Evolutionary conservation across 2,797 vertebrate genomes (phyloP).

Genomic region (Falco columbarius): DNA sequence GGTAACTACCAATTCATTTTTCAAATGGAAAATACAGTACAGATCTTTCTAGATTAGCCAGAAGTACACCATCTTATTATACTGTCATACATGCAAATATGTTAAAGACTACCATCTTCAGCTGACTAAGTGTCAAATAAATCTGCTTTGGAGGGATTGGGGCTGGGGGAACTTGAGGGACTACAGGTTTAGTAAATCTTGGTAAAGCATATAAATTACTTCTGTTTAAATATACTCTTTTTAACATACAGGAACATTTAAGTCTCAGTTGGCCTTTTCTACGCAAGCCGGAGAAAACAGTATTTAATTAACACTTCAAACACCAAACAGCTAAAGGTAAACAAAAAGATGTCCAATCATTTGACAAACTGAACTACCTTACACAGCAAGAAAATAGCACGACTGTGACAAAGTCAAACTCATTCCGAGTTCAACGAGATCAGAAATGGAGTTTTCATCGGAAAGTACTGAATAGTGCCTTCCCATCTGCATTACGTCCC

Average conservation of each 20-base stretch:
- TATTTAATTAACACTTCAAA: not conserved
- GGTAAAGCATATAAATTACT: not conserved
- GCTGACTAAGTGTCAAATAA: not conserved
- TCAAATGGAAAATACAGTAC: not conserved
- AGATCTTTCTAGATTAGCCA: not conserved
- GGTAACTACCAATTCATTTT: not conserved
- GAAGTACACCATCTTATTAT: not conserved
- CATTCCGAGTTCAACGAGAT: rapidly evolving
- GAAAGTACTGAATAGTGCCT: not conserved
- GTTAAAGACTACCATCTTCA: not conserved
- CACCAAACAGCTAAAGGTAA: not conserved
- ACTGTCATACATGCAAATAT: rapidly evolving
- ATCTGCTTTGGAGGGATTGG: not conserved
- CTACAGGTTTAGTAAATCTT: not conserved
- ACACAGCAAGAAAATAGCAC: not conserved
- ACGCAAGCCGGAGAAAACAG: not conserved
- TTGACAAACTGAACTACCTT: not conserved
- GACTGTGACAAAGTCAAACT: not conserved
- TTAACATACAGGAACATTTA: not conserved
- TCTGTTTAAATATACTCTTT: not conserved
- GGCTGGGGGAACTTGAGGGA: not conserved
- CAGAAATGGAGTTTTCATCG: not conserved
- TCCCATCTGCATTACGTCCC: rapidly evolving
- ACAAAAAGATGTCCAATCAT: not conserved
- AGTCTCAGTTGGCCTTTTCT: not conserved